A percentile compares a stretch with the other conserved stretches of the same genome.
Evolutionary conservation across 2,797 vertebrate species (phyloP).

Genomic region (Sebastes taczanowskii): DNA sequence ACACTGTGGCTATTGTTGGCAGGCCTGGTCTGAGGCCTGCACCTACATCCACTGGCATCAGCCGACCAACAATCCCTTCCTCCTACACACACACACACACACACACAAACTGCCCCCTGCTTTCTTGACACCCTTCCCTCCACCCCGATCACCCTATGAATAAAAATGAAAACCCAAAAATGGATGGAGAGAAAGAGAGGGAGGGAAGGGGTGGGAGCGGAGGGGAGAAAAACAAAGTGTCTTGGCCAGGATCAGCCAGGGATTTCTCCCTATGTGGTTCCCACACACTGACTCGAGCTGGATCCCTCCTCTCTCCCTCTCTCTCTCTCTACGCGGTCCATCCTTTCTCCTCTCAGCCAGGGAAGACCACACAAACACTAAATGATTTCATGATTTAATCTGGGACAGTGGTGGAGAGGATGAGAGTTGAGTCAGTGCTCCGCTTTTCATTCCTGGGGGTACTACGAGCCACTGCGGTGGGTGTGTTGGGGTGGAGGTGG

Average conservation of each 20-base stretch:
- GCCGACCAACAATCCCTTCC: constrained; percentile 85
- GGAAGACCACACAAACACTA: constrained; percentile 96
- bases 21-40: constrained; percentile 90
- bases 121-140: constrained; percentile 86
- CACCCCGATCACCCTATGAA: constrained; percentile 85
- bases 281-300: constrained; percentile 93
- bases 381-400: constrained; percentile 75
- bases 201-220: constrained; percentile 66
- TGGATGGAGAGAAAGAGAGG: constrained; percentile 85
- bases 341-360: constrained; percentile 74
- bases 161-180: constrained; percentile 89
- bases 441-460: constrained; percentile 39
- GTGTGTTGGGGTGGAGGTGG: constrained; percentile 21
- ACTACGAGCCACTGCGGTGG: constrained; percentile 24
- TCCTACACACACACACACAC: constrained; percentile 40
- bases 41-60: constrained; percentile 95
- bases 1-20: constrained; percentile 97
- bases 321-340: constrained; percentile 72
- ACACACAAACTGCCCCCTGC: constrained; percentile 81
- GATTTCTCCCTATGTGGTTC: constrained; percentile 92
- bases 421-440: constrained; percentile 55
- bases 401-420: constrained; percentile 48
- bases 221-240: constrained; percentile 80
- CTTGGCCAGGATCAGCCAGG: constrained; percentile 89
- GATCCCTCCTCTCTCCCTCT: constrained; percentile 80